These are phyloP conservation scores for Dendrolimus punctatus DNA, from an alignment of 1,140 invertebrate genomes.

Conservation along the genomic window DNA sequence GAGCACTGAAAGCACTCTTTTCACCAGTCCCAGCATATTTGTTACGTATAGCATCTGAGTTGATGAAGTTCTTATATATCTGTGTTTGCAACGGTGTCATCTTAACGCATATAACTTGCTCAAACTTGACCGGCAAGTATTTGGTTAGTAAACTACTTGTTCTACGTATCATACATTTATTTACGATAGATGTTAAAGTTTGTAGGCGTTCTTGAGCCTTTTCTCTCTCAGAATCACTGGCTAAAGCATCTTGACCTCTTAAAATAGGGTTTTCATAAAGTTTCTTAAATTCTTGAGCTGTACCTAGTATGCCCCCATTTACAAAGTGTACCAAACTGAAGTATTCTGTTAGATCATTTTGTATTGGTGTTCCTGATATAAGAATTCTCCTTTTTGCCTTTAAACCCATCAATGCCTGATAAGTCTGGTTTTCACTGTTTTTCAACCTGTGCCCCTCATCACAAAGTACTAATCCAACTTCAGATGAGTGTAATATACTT, in stretches of 20 bases:
- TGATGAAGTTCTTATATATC: conserved; percentile 91
- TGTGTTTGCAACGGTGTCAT: conserved; percentile 88
- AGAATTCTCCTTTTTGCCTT: conserved; percentile 91
- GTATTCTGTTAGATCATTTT: conserved; percentile 99
- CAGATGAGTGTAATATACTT: conserved; percentile 88
- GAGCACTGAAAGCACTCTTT: conserved; percentile 78
- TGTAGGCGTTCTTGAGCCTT: conserved; percentile 89
- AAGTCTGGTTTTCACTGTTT: conserved; percentile 99
- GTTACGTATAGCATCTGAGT: conserved; percentile 86
- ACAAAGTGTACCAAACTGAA: conserved; percentile 99
- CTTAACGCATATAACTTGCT: conserved; percentile 96
- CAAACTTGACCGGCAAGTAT: conserved; percentile 98
- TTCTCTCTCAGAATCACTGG: conserved; percentile 85
- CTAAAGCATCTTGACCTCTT: conserved; percentile 93
- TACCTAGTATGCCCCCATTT: conserved; percentile 95
- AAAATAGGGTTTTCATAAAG: conserved; percentile 96
- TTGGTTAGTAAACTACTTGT: conserved; percentile 96
- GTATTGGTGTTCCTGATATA: conserved; percentile 99
- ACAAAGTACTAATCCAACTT: conserved; percentile 97
- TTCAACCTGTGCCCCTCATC: conserved; percentile 98
- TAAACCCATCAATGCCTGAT: conserved; percentile 93
- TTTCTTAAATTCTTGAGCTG: conserved; percentile 91
- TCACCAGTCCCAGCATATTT: conserved; percentile 71
- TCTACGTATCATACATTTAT: conserved; percentile 96
- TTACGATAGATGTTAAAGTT: conserved; percentile 92